phyloP scores from a whole-genome alignment of 2,888 invertebrate species.

The Syrista parreyssii region DNA sequence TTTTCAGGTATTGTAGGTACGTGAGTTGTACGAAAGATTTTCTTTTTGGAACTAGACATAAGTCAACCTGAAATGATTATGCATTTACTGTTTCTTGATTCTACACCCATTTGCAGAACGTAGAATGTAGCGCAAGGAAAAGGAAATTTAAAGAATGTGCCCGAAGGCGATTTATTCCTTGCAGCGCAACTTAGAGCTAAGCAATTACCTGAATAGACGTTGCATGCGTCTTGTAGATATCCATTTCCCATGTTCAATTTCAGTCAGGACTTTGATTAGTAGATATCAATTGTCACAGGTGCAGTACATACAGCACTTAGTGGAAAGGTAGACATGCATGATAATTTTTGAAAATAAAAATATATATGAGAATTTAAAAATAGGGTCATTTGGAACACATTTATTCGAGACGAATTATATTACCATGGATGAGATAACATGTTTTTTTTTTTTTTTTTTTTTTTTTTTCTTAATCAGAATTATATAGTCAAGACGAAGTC shows the following conservation, averaged over 20 bases:
- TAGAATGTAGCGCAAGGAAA: slow-evolving; percentile 10
- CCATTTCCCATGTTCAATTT: not conserved
- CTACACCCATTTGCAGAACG: not conserved
- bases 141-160: slow-evolving; percentile 32
- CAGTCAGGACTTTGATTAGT: not conserved
- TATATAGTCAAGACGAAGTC: not conserved
- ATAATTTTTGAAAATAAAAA: not conserved
- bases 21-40: not conserved
- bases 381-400: not conserved
- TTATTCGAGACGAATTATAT: not conserved
- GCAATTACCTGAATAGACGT: not conserved
- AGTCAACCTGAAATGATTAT: not conserved
- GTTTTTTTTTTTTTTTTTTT: not conserved
- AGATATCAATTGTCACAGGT: not conserved
- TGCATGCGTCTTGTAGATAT: not conserved
- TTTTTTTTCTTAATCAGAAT: not conserved
- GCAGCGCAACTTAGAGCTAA: slow-evolving; percentile 9
- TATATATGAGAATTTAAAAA: not conserved
- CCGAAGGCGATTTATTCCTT: slow-evolving; percentile 31
- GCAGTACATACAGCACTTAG: not conserved
- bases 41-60: not conserved
- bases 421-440: not conserved
- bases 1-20: too few species aligned
- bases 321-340: not conserved
- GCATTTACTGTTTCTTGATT: not conserved